Conservation (phyloP, 2,797 vertebrate species). For the Premnoplex brunnescens region DNA sequence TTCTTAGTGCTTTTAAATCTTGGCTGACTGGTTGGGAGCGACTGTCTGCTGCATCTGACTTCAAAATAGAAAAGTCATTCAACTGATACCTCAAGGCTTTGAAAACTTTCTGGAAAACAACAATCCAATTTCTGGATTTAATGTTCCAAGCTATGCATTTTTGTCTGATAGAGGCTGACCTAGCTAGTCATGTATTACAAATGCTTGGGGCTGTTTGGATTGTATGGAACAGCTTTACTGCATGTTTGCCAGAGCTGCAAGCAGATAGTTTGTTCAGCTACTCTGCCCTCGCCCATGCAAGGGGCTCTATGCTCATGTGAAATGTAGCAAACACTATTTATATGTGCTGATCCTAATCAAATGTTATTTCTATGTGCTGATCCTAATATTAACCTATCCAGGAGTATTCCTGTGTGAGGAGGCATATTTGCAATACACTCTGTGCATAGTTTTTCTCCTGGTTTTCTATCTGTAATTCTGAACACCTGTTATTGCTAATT, state of each 20-base stretch:
- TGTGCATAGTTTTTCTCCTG: neutral
- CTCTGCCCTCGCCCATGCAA: neutral
- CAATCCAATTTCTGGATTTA: slow-evolving; percentile 57
- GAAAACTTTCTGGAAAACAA: slow-evolving; percentile 18
- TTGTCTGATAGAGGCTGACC: slow-evolving; percentile 53
- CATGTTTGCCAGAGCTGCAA: neutral
- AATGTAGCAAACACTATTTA: neutral
- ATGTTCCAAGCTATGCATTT: slow-evolving; percentile 44
- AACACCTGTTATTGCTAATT: neutral
- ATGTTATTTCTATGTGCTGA: neutral
- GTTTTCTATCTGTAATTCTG: neutral
- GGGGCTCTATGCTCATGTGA: neutral
- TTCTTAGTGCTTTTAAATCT: neutral
- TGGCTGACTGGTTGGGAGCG: neutral
- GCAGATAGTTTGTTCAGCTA: neutral
- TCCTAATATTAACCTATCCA: neutral
- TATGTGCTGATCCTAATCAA: neutral
- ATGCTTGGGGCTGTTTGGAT: neutral
- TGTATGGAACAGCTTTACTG: neutral
- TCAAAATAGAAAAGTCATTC: neutral
- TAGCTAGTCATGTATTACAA: slow-evolving; percentile 52
- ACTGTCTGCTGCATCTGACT: rapidly evolving
- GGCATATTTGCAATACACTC: neutral
- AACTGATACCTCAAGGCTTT: neutral
- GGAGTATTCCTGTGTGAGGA: neutral